phyloP scores from a whole-genome alignment of 2,888 invertebrate genomes.

The Hypolimnas misippus region DNA sequence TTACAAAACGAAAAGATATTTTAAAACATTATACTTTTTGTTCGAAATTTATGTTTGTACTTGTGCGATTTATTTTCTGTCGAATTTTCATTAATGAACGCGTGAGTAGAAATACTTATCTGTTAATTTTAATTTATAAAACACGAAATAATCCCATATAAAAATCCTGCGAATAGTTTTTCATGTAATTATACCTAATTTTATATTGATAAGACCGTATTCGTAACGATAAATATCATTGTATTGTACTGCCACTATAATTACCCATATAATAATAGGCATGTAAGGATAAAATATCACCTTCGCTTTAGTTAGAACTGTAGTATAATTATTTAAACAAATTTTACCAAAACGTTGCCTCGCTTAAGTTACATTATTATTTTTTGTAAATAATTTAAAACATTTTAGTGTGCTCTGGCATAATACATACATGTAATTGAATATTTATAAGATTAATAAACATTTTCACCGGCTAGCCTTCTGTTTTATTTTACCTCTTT shows the following conservation, averaged over 20 bases:
- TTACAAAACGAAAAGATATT: background rate
- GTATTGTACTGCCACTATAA: slow-evolving; percentile 31
- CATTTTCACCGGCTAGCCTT: slow-evolving; percentile 70
- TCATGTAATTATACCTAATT: slow-evolving; percentile 3
- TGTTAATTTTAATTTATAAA: background rate
- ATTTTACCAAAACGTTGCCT: slow-evolving; percentile 82
- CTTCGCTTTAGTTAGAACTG: slow-evolving; percentile 47
- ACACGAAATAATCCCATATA: slow-evolving; percentile 1
- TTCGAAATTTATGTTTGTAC: background rate
- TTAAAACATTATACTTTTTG: background rate
- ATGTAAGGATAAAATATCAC: slow-evolving; percentile 30
- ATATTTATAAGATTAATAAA: slow-evolving; percentile 65
- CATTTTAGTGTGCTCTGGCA: slow-evolving; percentile 75
- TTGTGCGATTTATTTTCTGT: background rate
- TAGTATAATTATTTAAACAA: slow-evolving; percentile 72
- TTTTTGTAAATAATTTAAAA: slow-evolving; percentile 69
- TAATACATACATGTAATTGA: slow-evolving; percentile 65
- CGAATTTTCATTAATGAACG: background rate
- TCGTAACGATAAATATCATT: slow-evolving; percentile 6
- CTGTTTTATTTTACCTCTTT: slow-evolving; percentile 38
- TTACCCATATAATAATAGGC: slow-evolving; percentile 20
- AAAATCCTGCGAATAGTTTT: background rate
- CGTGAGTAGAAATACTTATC: background rate
- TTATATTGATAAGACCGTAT: background rate
- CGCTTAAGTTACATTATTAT: slow-evolving; percentile 76